Evolutionary conservation across 2,797 vertebrate species (phyloP), one percentile per base, ranked within the genome.

Genomic region (Acipenser oxyrinchus): DNA sequence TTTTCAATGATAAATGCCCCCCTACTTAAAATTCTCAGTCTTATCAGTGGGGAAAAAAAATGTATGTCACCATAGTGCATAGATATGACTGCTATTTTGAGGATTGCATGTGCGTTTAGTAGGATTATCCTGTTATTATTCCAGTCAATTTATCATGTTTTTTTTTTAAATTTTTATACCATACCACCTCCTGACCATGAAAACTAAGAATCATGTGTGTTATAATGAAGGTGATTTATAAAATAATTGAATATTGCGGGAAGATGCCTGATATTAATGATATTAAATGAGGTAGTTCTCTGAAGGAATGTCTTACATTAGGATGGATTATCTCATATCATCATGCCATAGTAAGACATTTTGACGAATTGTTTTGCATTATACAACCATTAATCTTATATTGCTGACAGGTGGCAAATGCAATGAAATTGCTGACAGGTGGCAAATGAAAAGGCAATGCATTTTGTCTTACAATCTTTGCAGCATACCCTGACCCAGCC

Each of bases 241-340:
- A 61, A 62, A 67, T 18, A 60, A 60, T 66, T 66, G 49, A 58
- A 49, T 67, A 57, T 49, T 48, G 55, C 49, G 65, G 65, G 53
- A 37, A 57, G 53, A 51, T 37, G 23, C 49, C 8, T 10, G 48
- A n/a, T 64, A 13, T n/a, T 10, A 49, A 55, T 8, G 49, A 37
- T 51, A 15, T 37, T 48, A 37, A 67, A 64, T 63, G 62, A 49
- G 65, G 12, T 61, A 51, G 57, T 49, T 48, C 62, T 11, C 10
- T 11, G 49, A 52, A 37, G 37, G 37, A 64, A 53, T 11, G 23
- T 64, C 23, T 71, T 50, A 23, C 67, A 60, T 52, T 53, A 64
- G 55, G 50, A 71, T 64, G 50, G 66, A 64, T 71, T 64, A 52
- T 51, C n/a, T 60, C 50, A 61, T 60, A 9, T 59, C 66, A 50